phyloP scores from a whole-genome alignment of 2,797 vertebrate genomes.

The Hippopotamyrus pictus region DNA sequence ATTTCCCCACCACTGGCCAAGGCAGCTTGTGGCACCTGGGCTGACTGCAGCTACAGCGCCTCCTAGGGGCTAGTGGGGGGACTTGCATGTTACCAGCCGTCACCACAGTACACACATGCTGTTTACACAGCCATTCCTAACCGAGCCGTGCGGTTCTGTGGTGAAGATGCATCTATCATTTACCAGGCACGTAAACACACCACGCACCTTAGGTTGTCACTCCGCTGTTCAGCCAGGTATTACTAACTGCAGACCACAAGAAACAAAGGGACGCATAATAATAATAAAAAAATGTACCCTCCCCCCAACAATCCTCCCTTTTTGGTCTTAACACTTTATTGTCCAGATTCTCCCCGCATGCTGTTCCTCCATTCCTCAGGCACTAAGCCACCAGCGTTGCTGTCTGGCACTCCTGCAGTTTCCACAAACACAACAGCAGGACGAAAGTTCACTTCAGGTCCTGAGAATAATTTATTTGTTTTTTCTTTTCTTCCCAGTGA shows the following conservation, averaged over 20 bases:
- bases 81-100: background rate
- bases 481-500: background rate
- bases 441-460: background rate
- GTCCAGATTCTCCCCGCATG: background rate
- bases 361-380: background rate
- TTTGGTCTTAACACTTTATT: background rate
- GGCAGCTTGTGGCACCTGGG: background rate
- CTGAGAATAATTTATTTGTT: background rate
- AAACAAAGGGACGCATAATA: background rate
- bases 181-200: background rate
- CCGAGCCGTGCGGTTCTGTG: background rate
- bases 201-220: background rate
- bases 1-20: background rate
- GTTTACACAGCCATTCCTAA: background rate
- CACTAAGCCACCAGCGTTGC: background rate
- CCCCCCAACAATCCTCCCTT: background rate
- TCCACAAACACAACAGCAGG: background rate
- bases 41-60: background rate
- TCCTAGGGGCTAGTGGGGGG: background rate
- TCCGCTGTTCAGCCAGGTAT: background rate
- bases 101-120: background rate
- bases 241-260: background rate
- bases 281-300: background rate
- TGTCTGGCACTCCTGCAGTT: background rate
- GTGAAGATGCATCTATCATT: background rate